Evolutionary conservation across 2,113 vertebrate genomes (phyloP), one percentile per base, ranked within the genome.

Genomic region (Serilophus lunatus): DNA sequence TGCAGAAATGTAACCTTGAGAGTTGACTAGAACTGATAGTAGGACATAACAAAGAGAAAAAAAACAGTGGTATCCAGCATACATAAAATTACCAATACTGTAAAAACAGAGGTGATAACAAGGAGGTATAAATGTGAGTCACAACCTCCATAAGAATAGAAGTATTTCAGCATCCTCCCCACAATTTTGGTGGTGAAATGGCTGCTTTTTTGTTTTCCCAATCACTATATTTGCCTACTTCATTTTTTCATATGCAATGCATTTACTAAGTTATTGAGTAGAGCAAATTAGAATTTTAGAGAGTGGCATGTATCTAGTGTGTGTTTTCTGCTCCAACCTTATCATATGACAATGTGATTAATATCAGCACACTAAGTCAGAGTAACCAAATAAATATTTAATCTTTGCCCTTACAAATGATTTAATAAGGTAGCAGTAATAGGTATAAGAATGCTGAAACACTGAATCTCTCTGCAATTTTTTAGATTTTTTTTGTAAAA

Each of bases 341-440:
- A 89, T 56, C 70, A 82, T 22, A 53, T 40, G 40, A 42, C 44
- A 89, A 44, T 0, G 3, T 78, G 65, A 91, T 87, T 95, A 79
- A 88, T 93, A 82, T 29, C 57, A 66, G n/a, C 36, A 69, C 17
- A 65, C 17, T 40, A 84, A 81, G 26, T 76, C 57, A 85, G 36
- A 85, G 31, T 79, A 93, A 82, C 28, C 59, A 79, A 36, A 36
- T 72, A 84, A 94, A 95, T 86, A 80, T 90, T 85, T 91, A 53
- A 85, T 76, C 4, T 49, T 85, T 79, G 31, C 76, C 57, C 45
- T 57, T 65, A 57, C 4, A 82, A 72, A 85, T 49, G 6, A 15
- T 69, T 82, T 82, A 90, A 64, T 85, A 82, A 69, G 64, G 25
- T 65, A 61, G 31, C 16, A 88, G 5, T 61, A 82, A 79, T 40